These are phyloP conservation scores for Mastigias papua DNA, from an alignment of 30 jellyfish, hydroid and myxozoan species.

Conservation along the genomic window DNA sequence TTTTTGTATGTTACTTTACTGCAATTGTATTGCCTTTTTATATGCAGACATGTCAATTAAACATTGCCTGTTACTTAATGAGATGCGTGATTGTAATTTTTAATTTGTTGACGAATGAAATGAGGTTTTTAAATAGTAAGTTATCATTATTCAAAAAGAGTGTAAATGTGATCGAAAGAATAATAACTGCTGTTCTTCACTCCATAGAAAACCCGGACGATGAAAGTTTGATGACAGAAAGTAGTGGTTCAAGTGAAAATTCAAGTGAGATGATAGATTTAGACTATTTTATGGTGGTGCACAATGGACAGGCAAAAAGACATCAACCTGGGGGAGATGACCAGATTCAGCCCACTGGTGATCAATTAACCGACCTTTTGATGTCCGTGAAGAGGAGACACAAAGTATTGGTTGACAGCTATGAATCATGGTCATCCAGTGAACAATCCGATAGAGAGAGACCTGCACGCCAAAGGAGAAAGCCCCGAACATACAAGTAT, in stretches of 20 bases:
- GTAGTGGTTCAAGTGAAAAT: slow-evolving; percentile 21
- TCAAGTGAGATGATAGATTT: slow-evolving; percentile 42
- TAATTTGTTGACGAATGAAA: too few species aligned
- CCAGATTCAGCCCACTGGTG: slow-evolving; percentile 9
- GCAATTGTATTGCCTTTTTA: too few species aligned
- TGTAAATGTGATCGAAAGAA: too few species aligned
- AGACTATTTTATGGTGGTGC: slow-evolving; percentile 40
- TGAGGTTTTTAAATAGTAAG: too few species aligned
- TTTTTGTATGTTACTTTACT: too few species aligned
- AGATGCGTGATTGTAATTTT: too few species aligned
- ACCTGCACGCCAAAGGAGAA: slow-evolving; percentile 48
- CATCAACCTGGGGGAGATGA: slow-evolving; percentile 1
- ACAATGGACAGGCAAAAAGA: not conserved
- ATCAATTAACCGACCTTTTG: slow-evolving; percentile 23
- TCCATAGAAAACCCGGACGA: slow-evolving; percentile 2
- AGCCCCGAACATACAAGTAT: slow-evolving; percentile 85
- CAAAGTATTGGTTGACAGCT: slow-evolving; percentile 8
- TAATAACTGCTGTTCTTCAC: not conserved
- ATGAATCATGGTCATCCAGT: slow-evolving; percentile 33
- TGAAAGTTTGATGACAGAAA: slow-evolving; percentile 4
- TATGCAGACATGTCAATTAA: too few species aligned
- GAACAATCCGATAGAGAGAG: slow-evolving; percentile 15
- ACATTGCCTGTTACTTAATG: too few species aligned
- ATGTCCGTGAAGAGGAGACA: slow-evolving; percentile 28
- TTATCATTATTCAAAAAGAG: too few species aligned